Evolutionary conservation across 2,888 invertebrate species (phyloP).

Genomic region (Lasioglossum leucozonium): DNA sequence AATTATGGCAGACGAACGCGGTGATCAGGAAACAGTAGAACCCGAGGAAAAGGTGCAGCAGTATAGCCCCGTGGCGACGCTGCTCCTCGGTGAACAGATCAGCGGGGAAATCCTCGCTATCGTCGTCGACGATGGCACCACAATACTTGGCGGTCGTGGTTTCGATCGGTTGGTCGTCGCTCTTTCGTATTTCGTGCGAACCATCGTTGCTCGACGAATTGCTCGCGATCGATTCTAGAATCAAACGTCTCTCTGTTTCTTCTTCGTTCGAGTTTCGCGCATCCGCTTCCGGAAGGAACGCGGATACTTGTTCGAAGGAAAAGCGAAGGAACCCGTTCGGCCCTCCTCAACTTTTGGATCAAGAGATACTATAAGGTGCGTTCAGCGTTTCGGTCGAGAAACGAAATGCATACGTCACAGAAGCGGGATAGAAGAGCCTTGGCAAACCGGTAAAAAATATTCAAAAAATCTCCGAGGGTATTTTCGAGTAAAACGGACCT

Average conservation of each 20-base stretch:
- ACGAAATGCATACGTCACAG: too few relatives aligned
- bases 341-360: background rate
- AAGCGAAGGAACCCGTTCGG: background rate
- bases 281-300: background rate
- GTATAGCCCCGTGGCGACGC: slow-evolving; percentile 91
- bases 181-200: background rate
- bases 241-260: background rate
- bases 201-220: background rate
- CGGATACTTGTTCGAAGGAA: background rate
- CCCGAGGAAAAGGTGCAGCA: slow-evolving; percentile 91
- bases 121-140: slow-evolving; percentile 44
- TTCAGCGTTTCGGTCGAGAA: too few relatives aligned
- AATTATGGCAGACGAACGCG: slow-evolving; percentile 96
- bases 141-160: background rate
- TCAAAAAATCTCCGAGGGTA: too few relatives aligned
- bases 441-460: too few relatives aligned
- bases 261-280: background rate
- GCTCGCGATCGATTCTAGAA: slow-evolving; percentile 8
- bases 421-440: too few relatives aligned
- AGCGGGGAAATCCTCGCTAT: slow-evolving; percentile 86
- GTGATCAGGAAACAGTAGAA: slow-evolving; percentile 94
- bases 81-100: slow-evolving; percentile 88
- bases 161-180: too few relatives aligned
- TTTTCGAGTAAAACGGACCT: background rate
- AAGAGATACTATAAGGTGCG: background rate